Percentiles rank a stretch among this genome's conserved stretches.
Conservation (phyloP, 1,140 invertebrate species). For the Philopotamus ludificatus region DNA sequence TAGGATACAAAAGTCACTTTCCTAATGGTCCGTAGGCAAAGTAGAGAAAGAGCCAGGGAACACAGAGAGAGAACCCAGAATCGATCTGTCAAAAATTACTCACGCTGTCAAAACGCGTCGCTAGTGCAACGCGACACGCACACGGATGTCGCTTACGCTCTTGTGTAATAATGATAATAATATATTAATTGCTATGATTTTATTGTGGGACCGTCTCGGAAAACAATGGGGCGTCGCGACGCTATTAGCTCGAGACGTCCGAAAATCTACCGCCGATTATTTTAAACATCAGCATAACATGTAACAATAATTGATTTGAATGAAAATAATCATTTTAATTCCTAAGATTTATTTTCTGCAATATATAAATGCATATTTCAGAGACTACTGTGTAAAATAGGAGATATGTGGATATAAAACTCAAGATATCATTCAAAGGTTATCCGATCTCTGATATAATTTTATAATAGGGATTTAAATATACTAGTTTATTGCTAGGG, state of each 20-base stretch:
- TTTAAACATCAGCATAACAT: too few species aligned
- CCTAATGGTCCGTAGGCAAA: slow-evolving; percentile 33
- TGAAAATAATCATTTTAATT: too few species aligned
- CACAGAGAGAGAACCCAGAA: not conserved
- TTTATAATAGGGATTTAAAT: too few species aligned
- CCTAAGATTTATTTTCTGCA: too few species aligned
- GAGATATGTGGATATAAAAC: not conserved
- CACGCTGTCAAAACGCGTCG: slow-evolving; percentile 34
- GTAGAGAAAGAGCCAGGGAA: slow-evolving; percentile 9
- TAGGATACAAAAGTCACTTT: slow-evolving; percentile 12
- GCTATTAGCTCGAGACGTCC: too few species aligned
- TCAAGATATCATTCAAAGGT: not conserved
- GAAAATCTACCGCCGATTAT: too few species aligned
- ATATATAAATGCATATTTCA: not conserved
- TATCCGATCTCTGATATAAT: not conserved
- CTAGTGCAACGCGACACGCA: slow-evolving; percentile 15
- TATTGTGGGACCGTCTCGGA: too few species aligned
- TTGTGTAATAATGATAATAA: not conserved
- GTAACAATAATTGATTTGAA: too few species aligned
- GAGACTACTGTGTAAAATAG: not conserved
- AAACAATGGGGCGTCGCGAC: too few species aligned
- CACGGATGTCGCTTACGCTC: not conserved
- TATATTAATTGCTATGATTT: not conserved
- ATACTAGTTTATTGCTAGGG: too few species aligned
- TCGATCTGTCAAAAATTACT: slow-evolving; percentile 37